A percentile compares a stretch with the other conserved stretches of the same genome.
Evolutionary conservation across 92 coral and sea anemone genomes (phyloP).

Genomic region (Palythoa heliodiscus): DNA sequence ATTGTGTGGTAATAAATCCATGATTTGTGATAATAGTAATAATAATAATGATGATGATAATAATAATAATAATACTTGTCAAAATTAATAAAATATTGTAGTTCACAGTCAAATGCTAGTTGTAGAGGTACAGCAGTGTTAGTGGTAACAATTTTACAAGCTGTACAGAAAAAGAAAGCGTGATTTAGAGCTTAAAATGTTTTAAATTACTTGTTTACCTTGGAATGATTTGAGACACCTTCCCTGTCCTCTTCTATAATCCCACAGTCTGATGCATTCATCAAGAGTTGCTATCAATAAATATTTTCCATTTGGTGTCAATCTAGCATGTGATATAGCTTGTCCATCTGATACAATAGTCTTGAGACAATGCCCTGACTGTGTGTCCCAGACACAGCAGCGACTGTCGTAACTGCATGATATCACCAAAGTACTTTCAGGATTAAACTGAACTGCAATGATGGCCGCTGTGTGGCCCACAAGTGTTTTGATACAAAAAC

Average conservation of each 20-base stretch:
- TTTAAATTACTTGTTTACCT: conserved; percentile 32
- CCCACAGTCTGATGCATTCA: conserved; percentile 58
- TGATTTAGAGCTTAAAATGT: too few species aligned
- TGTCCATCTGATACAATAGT: conserved; percentile 27
- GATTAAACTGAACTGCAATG: conserved; percentile 55
- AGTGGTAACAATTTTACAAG: too few species aligned
- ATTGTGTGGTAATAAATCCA: too few species aligned
- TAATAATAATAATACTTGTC: too few species aligned
- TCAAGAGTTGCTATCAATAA: conserved; percentile 63
- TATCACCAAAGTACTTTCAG: conserved; percentile 50
- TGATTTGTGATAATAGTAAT: too few species aligned
- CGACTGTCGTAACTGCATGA: conserved; percentile 56
- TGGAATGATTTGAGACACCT: conserved; percentile 53
- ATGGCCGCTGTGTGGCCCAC: conserved; percentile 61
- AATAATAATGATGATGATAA: too few species aligned
- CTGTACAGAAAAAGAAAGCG: too few species aligned
- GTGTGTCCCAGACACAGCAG: conserved; percentile 63
- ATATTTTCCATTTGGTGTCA: conserved; percentile 73
- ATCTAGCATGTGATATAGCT: conserved; percentile 60
- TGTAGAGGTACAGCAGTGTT: too few species aligned
- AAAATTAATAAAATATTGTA: too few species aligned
- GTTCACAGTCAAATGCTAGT: too few species aligned
- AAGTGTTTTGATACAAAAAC: conserved; percentile 58
- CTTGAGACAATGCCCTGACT: conserved; percentile 59
- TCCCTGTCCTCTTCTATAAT: conserved; percentile 70